Conservation (phyloP, 2,888 invertebrate genomes). For the Thereva unica region DNA sequence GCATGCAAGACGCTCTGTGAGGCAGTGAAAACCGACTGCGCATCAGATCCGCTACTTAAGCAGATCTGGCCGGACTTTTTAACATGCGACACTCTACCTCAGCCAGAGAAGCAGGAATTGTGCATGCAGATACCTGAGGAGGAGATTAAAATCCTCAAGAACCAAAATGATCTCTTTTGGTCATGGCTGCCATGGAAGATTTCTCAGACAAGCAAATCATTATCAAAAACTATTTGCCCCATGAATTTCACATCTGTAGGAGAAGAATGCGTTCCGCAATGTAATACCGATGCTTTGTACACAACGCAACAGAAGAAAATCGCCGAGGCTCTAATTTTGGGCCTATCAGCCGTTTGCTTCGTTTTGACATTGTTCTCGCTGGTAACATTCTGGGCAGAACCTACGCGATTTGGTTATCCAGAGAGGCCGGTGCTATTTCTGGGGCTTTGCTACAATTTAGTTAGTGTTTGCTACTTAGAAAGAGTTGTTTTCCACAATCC, state of each 20-base stretch:
- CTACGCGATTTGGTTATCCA: slow-evolving; percentile 87
- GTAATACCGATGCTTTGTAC: slow-evolving; percentile 72
- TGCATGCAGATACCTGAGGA: slow-evolving; percentile 72
- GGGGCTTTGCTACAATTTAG: slow-evolving; percentile 82
- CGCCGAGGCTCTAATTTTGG: slow-evolving; percentile 74
- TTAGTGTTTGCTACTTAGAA: slow-evolving; percentile 74
- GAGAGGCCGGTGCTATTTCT: slow-evolving; percentile 90
- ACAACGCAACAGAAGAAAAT: slow-evolving; percentile 69
- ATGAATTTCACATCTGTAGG: slow-evolving; percentile 65
- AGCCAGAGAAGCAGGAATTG: slow-evolving; percentile 68
- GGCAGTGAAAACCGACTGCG: slow-evolving; percentile 72
- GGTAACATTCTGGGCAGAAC: slow-evolving; percentile 87
- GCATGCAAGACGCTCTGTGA: slow-evolving; percentile 86
- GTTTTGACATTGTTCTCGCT: slow-evolving; percentile 81
- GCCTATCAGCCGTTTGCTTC: slow-evolving; percentile 77
- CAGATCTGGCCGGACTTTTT: slow-evolving; percentile 74
- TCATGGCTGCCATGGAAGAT: slow-evolving; percentile 54
- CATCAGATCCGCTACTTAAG: slow-evolving; percentile 64
- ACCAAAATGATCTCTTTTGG: slow-evolving; percentile 46
- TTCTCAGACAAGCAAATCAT: slow-evolving; percentile 39
- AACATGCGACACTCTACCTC: slow-evolving; percentile 80
- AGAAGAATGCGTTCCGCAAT: slow-evolving; percentile 63
- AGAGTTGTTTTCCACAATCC: slow-evolving; percentile 64
- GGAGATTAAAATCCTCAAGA: slow-evolving; percentile 38
- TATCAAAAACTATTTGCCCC: slow-evolving; percentile 60